Evolutionary conservation across 1,140 invertebrate genomes (phyloP), one percentile per base, ranked within the genome.

Genomic region (Telenomus remus): DNA sequence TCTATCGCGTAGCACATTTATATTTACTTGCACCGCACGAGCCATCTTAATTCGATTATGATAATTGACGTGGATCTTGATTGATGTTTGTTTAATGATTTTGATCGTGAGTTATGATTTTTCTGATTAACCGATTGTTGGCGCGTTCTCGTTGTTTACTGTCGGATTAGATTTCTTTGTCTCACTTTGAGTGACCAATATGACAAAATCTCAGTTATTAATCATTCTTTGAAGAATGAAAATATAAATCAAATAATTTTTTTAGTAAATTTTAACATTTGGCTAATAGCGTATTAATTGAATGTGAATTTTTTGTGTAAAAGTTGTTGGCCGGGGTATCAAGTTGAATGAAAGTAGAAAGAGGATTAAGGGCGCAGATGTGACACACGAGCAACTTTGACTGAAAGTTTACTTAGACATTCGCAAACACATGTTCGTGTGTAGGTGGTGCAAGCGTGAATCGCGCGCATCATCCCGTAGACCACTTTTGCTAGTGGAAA

Each of bases 341-440:
- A 27, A 27, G 19, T 27, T 33, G 51, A 42, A 43, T 9, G 43
- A 39, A 55, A 59, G 43, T 60, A 34, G 15, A 42, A 46, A 43
- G 66, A 51, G 69, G 48, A 78, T 81, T 78, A 74, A 80, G 76
- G 57, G 78, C 65, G 64, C 60, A 78, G 69, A 73, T 65, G 75
- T 61, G 46, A 64, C 59, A 27, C 19, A 27, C 19, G 2, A 7
- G 55, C 35, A 79, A 79, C 73, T 81, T 81, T 81, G 75, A 76
- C 75, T 64, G 42, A 57, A 76, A 76, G 39, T 76, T 76, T 57
- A 48, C 55, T 51, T 43, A 63, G 46, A 37, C 48, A 55, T 34
- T 8, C 16, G 44, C 15, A 44, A 44, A 60, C 46, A 61, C 60
- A 59, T 57, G 54, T 64, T 60, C 9, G 42, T 27, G 27, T 50